phyloP scores from a whole-genome alignment of 2,888 invertebrate species.

The Macaria liturata region DNA sequence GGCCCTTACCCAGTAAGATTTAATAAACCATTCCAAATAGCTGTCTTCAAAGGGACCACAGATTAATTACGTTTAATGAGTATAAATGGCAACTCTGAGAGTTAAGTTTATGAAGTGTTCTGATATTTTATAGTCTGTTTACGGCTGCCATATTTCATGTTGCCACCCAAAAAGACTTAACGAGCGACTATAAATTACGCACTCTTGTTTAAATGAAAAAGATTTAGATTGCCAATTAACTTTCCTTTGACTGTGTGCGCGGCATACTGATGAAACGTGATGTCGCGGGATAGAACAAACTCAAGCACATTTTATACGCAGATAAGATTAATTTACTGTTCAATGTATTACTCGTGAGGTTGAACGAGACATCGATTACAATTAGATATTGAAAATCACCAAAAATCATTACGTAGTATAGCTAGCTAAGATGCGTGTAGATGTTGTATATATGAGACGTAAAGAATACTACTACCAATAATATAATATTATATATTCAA shows the following conservation, averaged over 20 bases:
- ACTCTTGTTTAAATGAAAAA: conserved; percentile 35
- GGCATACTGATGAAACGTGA: conserved; percentile 25
- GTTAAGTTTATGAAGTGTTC: conserved; percentile 31
- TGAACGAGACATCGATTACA: too few species aligned
- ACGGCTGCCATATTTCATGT: conserved; percentile 35
- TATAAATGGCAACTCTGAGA: conserved; percentile 30
- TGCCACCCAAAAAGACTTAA: conserved; percentile 30
- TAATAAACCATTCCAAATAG: conserved; percentile 16
- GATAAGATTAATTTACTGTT: too few species aligned
- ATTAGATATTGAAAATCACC: too few species aligned
- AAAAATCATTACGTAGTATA: too few species aligned
- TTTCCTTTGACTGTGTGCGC: conserved; percentile 28
- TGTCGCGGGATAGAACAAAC: background rate
- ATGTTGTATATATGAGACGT: too few species aligned
- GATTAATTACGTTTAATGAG: conserved; percentile 25
- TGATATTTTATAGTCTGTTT: conserved; percentile 36
- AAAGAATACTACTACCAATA: too few species aligned
- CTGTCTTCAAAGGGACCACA: conserved; percentile 15
- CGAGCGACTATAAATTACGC: conserved; percentile 32
- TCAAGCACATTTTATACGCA: too few species aligned
- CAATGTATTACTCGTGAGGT: too few species aligned
- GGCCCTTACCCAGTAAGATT: conserved; percentile 2
- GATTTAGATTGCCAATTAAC: conserved; percentile 36
- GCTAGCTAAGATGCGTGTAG: too few species aligned
- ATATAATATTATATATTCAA: too few species aligned